Percentiles rank a stretch among this genome's conserved stretches.
Conservation (phyloP, 2,888 invertebrate genomes). For the Brachycybe producta region DNA sequence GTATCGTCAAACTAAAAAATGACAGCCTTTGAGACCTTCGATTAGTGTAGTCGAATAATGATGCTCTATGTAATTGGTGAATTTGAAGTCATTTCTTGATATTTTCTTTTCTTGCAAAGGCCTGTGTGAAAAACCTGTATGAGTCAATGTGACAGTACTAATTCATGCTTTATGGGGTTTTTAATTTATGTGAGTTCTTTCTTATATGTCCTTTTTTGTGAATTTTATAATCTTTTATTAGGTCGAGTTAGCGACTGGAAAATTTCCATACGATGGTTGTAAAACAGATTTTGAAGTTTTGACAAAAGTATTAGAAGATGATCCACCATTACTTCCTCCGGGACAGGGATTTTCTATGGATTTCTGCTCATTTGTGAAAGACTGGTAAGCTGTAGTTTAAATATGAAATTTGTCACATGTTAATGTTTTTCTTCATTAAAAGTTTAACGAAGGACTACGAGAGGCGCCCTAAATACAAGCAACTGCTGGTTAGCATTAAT, state of each 20-base stretch:
- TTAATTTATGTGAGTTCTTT: neutral
- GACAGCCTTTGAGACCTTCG: too few relatives aligned
- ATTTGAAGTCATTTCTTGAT: too few relatives aligned
- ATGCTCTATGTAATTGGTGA: too few relatives aligned
- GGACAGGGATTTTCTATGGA: constrained; percentile 65
- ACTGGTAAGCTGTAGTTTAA: constrained; percentile 54
- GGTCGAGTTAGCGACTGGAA: constrained; percentile 89
- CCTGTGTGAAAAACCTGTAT: neutral
- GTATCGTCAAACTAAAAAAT: too few relatives aligned
- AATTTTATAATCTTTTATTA: constrained; percentile 26
- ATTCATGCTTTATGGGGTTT: neutral
- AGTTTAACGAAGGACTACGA: constrained; percentile 85
- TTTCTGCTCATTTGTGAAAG: constrained; percentile 78
- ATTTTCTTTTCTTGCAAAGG: too few relatives aligned
- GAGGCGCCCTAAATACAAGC: constrained; percentile 84
- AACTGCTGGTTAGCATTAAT: constrained; percentile 48
- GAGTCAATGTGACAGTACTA: neutral
- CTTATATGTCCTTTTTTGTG: neutral
- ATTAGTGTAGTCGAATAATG: too few relatives aligned
- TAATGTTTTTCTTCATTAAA: neutral
- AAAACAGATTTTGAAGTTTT: constrained; percentile 96
- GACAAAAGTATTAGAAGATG: constrained; percentile 77
- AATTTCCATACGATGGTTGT: constrained; percentile 86
- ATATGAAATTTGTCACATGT: neutral
- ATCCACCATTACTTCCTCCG: constrained; percentile 69